These are phyloP conservation scores for Ommatoiulus sabulosus DNA, from an alignment of 2,888 invertebrate species.

Conservation along the genomic window DNA sequence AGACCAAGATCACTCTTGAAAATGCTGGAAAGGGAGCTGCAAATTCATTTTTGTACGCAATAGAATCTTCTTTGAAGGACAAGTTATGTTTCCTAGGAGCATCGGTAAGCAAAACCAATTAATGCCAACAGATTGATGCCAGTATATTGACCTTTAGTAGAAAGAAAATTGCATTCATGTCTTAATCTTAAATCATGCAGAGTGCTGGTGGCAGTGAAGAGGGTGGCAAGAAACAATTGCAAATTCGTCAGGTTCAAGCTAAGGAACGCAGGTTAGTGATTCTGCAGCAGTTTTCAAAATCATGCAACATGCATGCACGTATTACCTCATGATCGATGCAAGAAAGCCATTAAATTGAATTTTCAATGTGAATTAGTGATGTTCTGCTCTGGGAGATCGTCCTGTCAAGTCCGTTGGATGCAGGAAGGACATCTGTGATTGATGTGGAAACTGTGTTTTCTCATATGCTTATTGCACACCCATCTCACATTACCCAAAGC, in stretches of 20 bases:
- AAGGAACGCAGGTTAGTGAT: constrained; percentile 52
- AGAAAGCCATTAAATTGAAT: not conserved
- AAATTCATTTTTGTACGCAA: constrained; percentile 77
- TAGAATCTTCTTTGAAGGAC: constrained; percentile 75
- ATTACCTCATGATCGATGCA: not conserved
- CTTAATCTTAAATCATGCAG: not conserved
- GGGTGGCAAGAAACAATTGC: constrained; percentile 48
- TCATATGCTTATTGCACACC: constrained; percentile 84
- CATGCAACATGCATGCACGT: not conserved
- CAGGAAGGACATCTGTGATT: constrained; percentile 63
- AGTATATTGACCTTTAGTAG: not conserved
- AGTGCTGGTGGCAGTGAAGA: constrained; percentile 54
- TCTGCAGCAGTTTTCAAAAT: not conserved
- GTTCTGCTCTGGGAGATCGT: constrained; percentile 72
- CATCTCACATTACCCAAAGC: constrained; percentile 87
- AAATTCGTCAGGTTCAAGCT: constrained; percentile 49
- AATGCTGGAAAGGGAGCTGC: constrained; percentile 82
- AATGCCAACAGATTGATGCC: not conserved
- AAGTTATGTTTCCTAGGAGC: constrained; percentile 82
- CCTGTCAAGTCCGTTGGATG: constrained; percentile 70
- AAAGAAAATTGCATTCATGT: not conserved
- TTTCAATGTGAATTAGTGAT: constrained; percentile 62
- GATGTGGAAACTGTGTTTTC: constrained; percentile 81
- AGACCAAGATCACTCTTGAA: constrained; percentile 83
- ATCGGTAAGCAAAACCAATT: constrained; percentile 68